Evolutionary conservation across 2,888 invertebrate genomes (phyloP), one percentile per base, ranked within the genome.

Genomic region (Antitype chi): DNA sequence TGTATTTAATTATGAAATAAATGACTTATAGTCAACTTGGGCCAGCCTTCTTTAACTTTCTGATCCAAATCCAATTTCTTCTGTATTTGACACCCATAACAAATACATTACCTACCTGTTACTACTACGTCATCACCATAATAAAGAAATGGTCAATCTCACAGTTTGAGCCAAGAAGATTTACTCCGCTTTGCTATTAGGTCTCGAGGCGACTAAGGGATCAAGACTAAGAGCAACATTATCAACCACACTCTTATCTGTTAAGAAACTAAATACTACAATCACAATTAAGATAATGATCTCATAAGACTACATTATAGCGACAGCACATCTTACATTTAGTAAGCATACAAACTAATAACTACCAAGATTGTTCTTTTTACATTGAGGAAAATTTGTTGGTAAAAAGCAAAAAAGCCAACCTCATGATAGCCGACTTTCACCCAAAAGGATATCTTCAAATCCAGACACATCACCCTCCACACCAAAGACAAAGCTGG

Each of bases 211-310:
- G 9, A 78, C 15, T n/a, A n/a, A 43, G 1, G 7, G 43, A 53
- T 64, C 28, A 66, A 52, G 25, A 20, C 7, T 32, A 20, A 57
- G 28, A 70, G 15, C 25, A 9, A 53, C n/a, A 53, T 47, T 25
- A 79, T 66, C 60, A 73, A 73, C 38, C 15, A 73, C 2, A 5
- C 53, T 38, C 38, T 49, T 78, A 78, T 79, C 80, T 66, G 1
- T 13, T 49, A 73, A 66, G 47, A 76, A 53, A 25, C 60, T 20
- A 62, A 60, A 25, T 55, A 38, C 80, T 49, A 20, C 60, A 78
- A 78, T 78, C n/a, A 78, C 79, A 66, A 78, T 78, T 49, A 80
- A 74, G 78, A 80, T 78, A 80, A 62, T 66, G 17, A 78, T 78
- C 74, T 62, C 53, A 11, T 73, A 71, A 63, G 28, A 15, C 43